phyloP scores from a whole-genome alignment of 2,797 vertebrate genomes.

The Mallotus villosus region DNA sequence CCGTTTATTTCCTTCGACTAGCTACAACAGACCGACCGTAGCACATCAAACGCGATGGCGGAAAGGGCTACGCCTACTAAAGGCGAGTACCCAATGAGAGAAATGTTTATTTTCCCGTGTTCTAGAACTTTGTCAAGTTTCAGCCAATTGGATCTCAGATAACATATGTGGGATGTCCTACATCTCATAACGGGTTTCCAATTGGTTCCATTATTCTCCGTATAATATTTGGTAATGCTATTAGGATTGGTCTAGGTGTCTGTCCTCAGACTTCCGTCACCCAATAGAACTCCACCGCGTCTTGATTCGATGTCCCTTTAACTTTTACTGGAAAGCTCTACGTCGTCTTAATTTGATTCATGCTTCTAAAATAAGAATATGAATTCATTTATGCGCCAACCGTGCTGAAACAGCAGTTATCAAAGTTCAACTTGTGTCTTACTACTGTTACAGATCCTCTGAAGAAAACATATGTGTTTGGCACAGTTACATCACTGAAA shows the following conservation, averaged over 20 bases:
- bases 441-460: too few species aligned
- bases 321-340: neutral
- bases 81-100: slow-evolving; percentile 43
- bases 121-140: neutral
- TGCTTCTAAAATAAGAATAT: too few species aligned
- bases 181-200: slow-evolving; percentile 9
- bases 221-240: neutral
- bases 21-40: neutral
- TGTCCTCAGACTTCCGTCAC: slow-evolving; percentile 16
- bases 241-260: neutral
- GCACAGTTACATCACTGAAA: too few species aligned
- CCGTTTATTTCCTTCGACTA: slow-evolving; percentile 39
- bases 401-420: too few species aligned
- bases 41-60: neutral
- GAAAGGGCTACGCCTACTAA: neutral
- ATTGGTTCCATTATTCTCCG: slow-evolving; percentile 44
- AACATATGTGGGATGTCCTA: neutral
- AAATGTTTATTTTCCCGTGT: neutral
- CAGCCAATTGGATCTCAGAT: slow-evolving; percentile 36
- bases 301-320: slow-evolving; percentile 19
- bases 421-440: too few species aligned
- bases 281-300: slow-evolving; percentile 67
- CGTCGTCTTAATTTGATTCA: neutral
- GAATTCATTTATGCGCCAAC: too few species aligned
- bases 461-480: too few species aligned